Percentiles rank a stretch among this genome's conserved stretches.
Conservation (phyloP, 1,140 invertebrate genomes). For the Diuraphis noxia region DNA sequence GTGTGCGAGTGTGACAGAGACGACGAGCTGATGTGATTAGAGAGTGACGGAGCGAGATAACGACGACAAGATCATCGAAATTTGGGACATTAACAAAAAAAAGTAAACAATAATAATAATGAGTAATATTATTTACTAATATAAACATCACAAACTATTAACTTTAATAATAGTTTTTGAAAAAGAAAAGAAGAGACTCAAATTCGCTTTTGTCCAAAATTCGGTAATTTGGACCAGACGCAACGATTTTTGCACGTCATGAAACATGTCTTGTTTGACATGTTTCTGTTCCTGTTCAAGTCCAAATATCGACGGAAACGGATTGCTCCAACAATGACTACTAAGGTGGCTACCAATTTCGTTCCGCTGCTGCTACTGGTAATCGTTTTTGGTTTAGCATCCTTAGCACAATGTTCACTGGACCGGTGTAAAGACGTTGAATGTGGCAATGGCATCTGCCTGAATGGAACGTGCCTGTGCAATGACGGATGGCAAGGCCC, state of each 20-base stretch:
- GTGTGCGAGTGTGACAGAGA: background rate
- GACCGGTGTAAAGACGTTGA: constrained; percentile 59
- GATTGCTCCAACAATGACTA: background rate
- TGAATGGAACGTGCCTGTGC: constrained; percentile 84
- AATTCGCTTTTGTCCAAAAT: background rate
- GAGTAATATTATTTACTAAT: background rate
- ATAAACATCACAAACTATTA: background rate
- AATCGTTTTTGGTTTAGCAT: constrained; percentile 63
- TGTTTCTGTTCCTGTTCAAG: constrained; percentile 40
- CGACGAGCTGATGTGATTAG: background rate
- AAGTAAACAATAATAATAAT: constrained; percentile 10
- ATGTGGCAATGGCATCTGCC: constrained; percentile 75
- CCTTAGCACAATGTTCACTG: constrained; percentile 62
- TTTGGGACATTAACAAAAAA: constrained; percentile 2
- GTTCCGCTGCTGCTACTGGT: constrained; percentile 56
- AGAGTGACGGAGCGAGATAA: background rate
- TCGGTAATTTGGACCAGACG: background rate
- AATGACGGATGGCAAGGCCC: constrained; percentile 86
- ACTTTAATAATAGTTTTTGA: background rate
- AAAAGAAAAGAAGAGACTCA: background rate
- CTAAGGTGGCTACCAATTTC: background rate
- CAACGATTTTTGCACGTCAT: background rate
- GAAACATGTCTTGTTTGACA: background rate
- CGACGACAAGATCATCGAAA: background rate
- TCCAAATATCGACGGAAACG: constrained; percentile 46